These are phyloP conservation scores for Osmoderma eremita DNA, from an alignment of 2,888 invertebrate genomes.

Conservation along the genomic window DNA sequence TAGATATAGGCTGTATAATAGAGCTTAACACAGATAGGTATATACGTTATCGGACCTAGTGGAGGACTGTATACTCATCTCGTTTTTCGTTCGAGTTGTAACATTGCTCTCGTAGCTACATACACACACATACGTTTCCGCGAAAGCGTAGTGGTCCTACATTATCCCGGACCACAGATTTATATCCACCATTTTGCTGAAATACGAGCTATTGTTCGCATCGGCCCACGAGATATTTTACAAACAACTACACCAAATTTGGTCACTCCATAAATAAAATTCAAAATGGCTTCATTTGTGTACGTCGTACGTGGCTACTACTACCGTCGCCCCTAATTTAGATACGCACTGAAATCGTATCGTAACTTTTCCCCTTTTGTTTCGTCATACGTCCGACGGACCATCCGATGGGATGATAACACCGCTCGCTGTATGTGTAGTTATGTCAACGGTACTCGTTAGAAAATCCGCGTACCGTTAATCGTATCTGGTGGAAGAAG, in stretches of 20 bases:
- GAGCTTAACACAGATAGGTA: too few species aligned
- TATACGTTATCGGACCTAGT: conserved; percentile 14
- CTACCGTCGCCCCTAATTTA: conserved; percentile 56
- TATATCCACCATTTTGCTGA: conserved; percentile 61
- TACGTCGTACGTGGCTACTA: conserved; percentile 47
- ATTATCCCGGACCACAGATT: conserved; percentile 58
- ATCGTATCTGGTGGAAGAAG: conserved; percentile 20
- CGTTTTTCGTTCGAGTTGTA: background rate
- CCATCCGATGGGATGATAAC: conserved; percentile 1
- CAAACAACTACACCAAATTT: conserved; percentile 65
- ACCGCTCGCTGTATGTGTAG: conserved; percentile 1
- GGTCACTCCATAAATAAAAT: conserved; percentile 65
- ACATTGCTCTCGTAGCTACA: conserved; percentile 33
- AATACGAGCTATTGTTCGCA: conserved; percentile 62
- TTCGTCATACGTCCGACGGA: conserved; percentile 22
- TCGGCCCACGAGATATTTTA: conserved; percentile 62
- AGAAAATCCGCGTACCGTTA: conserved; percentile 22
- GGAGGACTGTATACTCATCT: background rate
- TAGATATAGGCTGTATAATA: too few species aligned
- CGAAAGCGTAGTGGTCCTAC: conserved; percentile 57
- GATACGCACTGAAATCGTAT: conserved; percentile 40
- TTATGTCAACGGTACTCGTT: conserved; percentile 27
- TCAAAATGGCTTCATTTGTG: conserved; percentile 65
- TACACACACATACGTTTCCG: conserved; percentile 55
- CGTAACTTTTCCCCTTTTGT: conserved; percentile 9